Evolutionary conservation across 2,888 invertebrate species (phyloP).

Genomic region (Ceramica pisi): DNA sequence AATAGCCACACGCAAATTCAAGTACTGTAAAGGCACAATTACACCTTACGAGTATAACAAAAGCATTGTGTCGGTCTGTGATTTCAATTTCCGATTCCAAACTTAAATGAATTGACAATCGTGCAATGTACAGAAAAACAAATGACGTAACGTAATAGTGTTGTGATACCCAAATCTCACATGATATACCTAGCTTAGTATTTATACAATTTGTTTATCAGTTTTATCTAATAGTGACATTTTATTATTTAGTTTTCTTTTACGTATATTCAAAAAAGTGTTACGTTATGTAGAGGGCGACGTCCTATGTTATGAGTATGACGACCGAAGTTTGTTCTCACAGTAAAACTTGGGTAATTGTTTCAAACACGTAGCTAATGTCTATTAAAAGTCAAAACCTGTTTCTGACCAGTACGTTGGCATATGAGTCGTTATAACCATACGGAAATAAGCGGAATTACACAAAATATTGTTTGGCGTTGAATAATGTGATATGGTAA

Average conservation of each 20-base stretch:
- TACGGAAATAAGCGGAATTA: slow-evolving; percentile 60
- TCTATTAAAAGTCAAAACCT: slow-evolving; percentile 74
- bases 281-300: slow-evolving; percentile 70
- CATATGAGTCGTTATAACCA: slow-evolving; percentile 58
- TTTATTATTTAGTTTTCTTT: slow-evolving; percentile 42
- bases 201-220: neutral
- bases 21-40: neutral
- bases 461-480: slow-evolving; percentile 41
- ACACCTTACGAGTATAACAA: neutral
- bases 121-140: slow-evolving; percentile 14
- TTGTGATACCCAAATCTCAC: slow-evolving; percentile 36
- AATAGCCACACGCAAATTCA: slow-evolving; percentile 25
- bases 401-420: slow-evolving; percentile 70
- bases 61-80: neutral
- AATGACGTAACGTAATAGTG: slow-evolving; percentile 21
- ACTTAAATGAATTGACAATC: slow-evolving; percentile 10
- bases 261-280: slow-evolving; percentile 47
- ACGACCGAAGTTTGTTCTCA: slow-evolving; percentile 76
- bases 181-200: slow-evolving; percentile 25
- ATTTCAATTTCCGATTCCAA: slow-evolving; percentile 10
- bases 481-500: slow-evolving; percentile 41
- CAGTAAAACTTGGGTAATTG: slow-evolving; percentile 77
- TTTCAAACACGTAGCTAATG: slow-evolving; percentile 72
- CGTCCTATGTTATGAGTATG: slow-evolving; percentile 68
- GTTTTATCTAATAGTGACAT: slow-evolving; percentile 23